Conservation (phyloP, 1,140 invertebrate genomes). For the Atopsyche davidsoni region DNA sequence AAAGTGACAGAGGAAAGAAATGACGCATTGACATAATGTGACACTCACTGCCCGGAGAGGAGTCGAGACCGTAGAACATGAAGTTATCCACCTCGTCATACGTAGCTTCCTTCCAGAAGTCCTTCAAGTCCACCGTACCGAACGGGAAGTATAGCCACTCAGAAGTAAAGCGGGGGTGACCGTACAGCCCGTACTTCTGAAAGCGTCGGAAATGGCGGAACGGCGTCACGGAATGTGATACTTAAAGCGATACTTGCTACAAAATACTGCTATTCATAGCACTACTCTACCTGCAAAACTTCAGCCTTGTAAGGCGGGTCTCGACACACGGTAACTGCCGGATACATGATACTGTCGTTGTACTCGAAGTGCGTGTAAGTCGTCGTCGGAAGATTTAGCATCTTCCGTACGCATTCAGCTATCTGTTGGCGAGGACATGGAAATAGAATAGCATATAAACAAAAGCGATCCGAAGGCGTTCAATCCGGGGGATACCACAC, state of each 20-base stretch:
- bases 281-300: slow-evolving; percentile 49
- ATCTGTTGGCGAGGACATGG: too few relatives aligned
- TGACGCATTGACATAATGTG: too few relatives aligned
- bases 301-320: slow-evolving; percentile 54
- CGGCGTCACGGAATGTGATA: not conserved
- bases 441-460: slow-evolving; percentile 6
- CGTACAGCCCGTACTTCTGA: slow-evolving; percentile 41
- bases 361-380: slow-evolving; percentile 57
- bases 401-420: slow-evolving; percentile 49
- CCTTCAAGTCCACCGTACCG: slow-evolving; percentile 39
- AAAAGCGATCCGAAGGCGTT: not conserved
- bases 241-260: not conserved
- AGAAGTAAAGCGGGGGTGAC: slow-evolving; percentile 46
- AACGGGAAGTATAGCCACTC: slow-evolving; percentile 52
- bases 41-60: slow-evolving; percentile 37
- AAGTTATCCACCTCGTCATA: slow-evolving; percentile 43
- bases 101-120: slow-evolving; percentile 51
- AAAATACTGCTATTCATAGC: too few relatives aligned
- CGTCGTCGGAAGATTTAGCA: slow-evolving; percentile 52
- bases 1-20: too few relatives aligned
- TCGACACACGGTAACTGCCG: slow-evolving; percentile 56
- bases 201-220: not conserved
- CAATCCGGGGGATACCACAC: slow-evolving; percentile 22
- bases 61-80: slow-evolving; percentile 39
- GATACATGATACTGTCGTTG: slow-evolving; percentile 56